Evolutionary conservation across 2,888 invertebrate genomes (phyloP).

Genomic region (Lymantria monacha): DNA sequence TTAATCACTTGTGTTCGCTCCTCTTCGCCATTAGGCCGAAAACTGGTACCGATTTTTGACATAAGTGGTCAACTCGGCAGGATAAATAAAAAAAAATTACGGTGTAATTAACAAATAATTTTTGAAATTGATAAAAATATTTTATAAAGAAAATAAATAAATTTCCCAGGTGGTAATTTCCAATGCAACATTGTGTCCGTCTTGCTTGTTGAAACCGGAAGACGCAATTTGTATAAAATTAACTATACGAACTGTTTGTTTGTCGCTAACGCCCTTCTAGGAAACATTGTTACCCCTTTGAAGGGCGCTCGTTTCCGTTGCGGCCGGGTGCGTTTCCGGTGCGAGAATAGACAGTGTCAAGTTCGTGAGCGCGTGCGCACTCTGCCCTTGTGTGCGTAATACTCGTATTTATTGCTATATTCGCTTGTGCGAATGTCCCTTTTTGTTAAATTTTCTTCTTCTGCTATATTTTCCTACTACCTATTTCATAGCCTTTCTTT

Average conservation of each 20-base stretch:
- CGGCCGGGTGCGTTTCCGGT: constrained; percentile 48
- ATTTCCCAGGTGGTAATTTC: too few relatives aligned
- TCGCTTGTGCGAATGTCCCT: too few relatives aligned
- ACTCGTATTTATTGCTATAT: neutral
- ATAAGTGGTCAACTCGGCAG: too few relatives aligned
- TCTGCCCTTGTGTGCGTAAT: neutral
- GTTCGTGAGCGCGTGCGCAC: constrained; percentile 50
- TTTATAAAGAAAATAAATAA: too few relatives aligned
- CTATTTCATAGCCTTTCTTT: neutral
- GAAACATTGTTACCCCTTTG: constrained; percentile 71
- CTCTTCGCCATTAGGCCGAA: too few relatives aligned
- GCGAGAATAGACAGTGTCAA: constrained; percentile 71
- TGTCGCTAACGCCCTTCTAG: constrained; percentile 50
- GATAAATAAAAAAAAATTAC: too few relatives aligned
- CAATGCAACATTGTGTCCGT: neutral
- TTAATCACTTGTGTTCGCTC: too few relatives aligned
- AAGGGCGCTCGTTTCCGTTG: constrained; percentile 54
- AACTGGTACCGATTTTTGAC: too few relatives aligned
- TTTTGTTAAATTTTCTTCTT: too few relatives aligned
- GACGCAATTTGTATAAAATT: constrained; percentile 39
- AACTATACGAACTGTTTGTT: constrained; percentile 40
- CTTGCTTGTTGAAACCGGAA: constrained; percentile 29
- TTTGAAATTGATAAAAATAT: too few relatives aligned
- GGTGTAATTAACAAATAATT: too few relatives aligned
- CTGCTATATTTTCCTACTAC: neutral